phyloP scores from a whole-genome alignment of 2,797 vertebrate species.

The Enteromius paludinosus region DNA sequence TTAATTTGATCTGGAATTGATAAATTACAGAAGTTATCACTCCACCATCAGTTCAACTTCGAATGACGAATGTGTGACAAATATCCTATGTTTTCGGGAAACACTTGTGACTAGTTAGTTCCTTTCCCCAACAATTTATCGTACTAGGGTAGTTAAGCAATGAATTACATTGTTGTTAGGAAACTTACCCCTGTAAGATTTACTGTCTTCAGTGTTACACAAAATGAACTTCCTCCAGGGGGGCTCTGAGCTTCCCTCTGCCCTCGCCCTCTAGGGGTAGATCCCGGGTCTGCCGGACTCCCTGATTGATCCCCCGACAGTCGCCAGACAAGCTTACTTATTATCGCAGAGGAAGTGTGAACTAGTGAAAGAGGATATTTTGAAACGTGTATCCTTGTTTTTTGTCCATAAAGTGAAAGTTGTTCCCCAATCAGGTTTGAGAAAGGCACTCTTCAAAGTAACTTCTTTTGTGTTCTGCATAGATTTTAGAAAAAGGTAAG shows the following conservation, averaged over 20 bases:
- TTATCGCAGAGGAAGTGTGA: no score
- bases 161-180: not conserved
- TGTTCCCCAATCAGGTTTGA: not conserved
- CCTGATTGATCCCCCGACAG: no score
- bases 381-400: no score
- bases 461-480: not conserved
- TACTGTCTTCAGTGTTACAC: not conserved
- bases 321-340: no score
- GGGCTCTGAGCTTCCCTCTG: no score
- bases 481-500: no score
- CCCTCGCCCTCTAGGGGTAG: no score
- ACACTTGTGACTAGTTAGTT: not conserved
- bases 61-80: not conserved
- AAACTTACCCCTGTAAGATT: not conserved
- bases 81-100: not conserved
- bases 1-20: not conserved
- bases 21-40: not conserved
- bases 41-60: not conserved
- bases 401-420: not conserved
- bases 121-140: not conserved
- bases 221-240: no score
- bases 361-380: not conserved
- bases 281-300: no score
- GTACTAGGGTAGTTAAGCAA: not conserved
- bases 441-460: not conserved